These are phyloP conservation scores for Aurelia aurita DNA, from an alignment of 30 jellyfish, hydroid and myxozoan species.

Conservation along the genomic window DNA sequence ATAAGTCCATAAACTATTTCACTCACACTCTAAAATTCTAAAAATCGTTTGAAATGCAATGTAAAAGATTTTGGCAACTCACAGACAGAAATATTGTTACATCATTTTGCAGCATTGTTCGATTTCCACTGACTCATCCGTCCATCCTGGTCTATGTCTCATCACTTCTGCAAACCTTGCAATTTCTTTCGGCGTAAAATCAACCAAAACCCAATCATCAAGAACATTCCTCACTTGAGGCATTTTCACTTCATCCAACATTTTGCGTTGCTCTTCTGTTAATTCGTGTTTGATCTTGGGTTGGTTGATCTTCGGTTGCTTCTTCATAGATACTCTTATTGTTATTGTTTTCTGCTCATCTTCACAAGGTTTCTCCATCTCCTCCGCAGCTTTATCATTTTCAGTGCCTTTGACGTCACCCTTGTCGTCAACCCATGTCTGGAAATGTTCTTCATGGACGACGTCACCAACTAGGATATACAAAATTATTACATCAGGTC, in stretches of 20 bases:
- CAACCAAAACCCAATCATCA: conserved; percentile 70
- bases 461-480: not conserved
- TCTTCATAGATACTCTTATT: not conserved
- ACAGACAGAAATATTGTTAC: conserved; percentile 2
- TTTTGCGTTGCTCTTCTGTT: conserved; percentile 44
- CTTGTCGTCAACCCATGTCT: too few species aligned
- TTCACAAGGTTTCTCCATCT: not conserved
- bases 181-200: conserved; percentile 59
- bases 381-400: not conserved
- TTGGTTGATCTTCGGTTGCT: not conserved
- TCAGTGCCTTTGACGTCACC: not conserved
- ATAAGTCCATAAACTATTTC: too few species aligned
- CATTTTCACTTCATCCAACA: conserved; percentile 51
- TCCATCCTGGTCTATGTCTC: conserved; percentile 53
- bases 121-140: conserved; percentile 43
- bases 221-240: conserved; percentile 35
- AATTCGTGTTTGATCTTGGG: conserved; percentile 5
- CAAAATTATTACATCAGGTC: too few species aligned
- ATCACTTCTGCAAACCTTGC: conserved; percentile 62
- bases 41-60: too few species aligned
- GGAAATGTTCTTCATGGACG: not conserved
- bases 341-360: conserved; percentile 13
- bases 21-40: too few species aligned
- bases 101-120: conserved; percentile 50
- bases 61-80: too few species aligned